Conservation (phyloP, 1,140 invertebrate species). For the Cotesia vestalis region DNA sequence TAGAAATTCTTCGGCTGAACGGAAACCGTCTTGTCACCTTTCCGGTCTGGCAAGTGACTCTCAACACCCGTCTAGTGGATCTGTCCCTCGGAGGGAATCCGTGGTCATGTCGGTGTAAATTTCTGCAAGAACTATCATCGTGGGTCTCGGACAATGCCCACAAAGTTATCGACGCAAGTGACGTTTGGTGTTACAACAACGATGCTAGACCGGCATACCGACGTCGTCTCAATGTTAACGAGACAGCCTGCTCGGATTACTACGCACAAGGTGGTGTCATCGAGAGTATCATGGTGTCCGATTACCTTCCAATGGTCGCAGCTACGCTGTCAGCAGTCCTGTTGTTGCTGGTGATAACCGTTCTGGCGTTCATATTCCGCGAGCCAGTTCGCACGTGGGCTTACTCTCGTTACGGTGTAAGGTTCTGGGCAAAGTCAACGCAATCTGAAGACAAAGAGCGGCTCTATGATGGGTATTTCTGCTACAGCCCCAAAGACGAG, state of each 20-base stretch:
- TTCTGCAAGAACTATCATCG: constrained; percentile 83
- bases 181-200: constrained; percentile 83
- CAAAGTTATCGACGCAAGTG: constrained; percentile 79
- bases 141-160: constrained; percentile 85
- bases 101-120: constrained; percentile 91
- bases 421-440: constrained; percentile 70
- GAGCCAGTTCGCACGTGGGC: constrained; percentile 87
- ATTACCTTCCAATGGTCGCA: constrained; percentile 85
- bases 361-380: constrained; percentile 84
- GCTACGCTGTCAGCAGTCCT: constrained; percentile 79
- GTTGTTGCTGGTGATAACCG: constrained; percentile 76
- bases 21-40: constrained; percentile 85
- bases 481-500: constrained; percentile 92
- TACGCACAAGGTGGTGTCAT: constrained; percentile 83
- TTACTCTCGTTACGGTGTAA: constrained; percentile 85
- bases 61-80: constrained; percentile 76
- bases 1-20: constrained; percentile 84
- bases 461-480: constrained; percentile 91
- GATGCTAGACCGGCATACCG: constrained; percentile 76
- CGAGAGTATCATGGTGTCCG: constrained; percentile 82
- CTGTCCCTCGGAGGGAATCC: constrained; percentile 81
- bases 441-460: constrained; percentile 79
- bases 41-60: constrained; percentile 83
- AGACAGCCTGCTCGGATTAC: constrained; percentile 83
- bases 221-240: constrained; percentile 81